Evolutionary conservation across 1,140 invertebrate genomes (phyloP).

Genomic region (Teleogryllus occipitalis): DNA sequence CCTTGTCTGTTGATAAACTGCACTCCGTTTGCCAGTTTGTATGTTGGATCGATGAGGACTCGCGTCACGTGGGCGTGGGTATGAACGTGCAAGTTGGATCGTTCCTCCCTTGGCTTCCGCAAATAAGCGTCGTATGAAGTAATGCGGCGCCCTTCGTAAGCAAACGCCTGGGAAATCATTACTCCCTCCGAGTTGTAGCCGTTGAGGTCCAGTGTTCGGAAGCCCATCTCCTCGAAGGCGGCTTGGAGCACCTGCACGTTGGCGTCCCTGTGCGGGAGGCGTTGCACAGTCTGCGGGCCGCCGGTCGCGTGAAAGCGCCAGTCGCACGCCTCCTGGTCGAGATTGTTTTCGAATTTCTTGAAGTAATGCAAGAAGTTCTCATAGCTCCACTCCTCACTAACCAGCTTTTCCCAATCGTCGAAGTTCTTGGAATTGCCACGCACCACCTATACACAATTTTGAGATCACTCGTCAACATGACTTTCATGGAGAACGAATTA

Average conservation of each 20-base stretch:
- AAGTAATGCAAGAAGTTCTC: background rate
- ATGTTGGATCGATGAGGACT: constrained; percentile 39
- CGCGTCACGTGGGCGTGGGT: constrained; percentile 41
- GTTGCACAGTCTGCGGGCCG: constrained; percentile 18
- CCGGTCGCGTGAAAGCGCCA: constrained; percentile 18
- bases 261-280: background rate
- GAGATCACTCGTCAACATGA: no score
- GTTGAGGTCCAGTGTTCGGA: background rate
- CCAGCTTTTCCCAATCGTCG: constrained; percentile 41
- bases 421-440: constrained; percentile 47
- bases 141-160: background rate
- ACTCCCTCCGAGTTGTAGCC: background rate
- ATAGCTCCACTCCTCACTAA: constrained; percentile 38
- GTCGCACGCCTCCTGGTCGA: constrained; percentile 23
- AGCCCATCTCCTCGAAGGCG: background rate
- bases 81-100: constrained; percentile 41
- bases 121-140: background rate
- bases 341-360: background rate
- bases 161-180: background rate
- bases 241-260: background rate
- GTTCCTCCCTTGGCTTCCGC: background rate
- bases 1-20: background rate
- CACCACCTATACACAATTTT: constrained; percentile 42
- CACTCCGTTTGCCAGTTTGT: background rate
- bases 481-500: no score